Percentiles rank a stretch among this genome's conserved stretches.
Evolutionary conservation across 2,888 invertebrate genomes (phyloP).

Genomic region (Drosophila infuscata): DNA sequence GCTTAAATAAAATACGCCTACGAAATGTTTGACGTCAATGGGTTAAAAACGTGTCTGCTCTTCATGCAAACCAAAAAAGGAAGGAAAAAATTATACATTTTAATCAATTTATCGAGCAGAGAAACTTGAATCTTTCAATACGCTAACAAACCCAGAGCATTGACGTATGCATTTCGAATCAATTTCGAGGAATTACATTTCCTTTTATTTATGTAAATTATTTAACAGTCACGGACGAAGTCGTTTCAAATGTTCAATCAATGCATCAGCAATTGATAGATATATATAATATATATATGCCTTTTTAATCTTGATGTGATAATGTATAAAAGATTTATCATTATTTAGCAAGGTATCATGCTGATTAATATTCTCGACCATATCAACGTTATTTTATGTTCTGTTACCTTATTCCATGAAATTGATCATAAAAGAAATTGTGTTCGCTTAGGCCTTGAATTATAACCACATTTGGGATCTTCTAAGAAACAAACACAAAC

Average conservation of each 20-base stretch:
- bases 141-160: constrained; percentile 10
- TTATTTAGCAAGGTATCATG: neutral
- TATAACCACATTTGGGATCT: constrained; percentile 30
- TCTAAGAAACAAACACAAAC: constrained; percentile 16
- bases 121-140: constrained; percentile 36
- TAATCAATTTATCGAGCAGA: constrained; percentile 20
- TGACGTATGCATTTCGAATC: constrained; percentile 32
- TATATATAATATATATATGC: neutral
- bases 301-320: neutral
- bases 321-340: neutral
- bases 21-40: constrained; percentile 28
- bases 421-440: constrained; percentile 37
- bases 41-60: constrained; percentile 51
- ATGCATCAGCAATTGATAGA: neutral
- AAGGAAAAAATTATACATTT: constrained; percentile 2
- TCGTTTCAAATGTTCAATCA: constrained; percentile 6
- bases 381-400: neutral
- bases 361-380: neutral
- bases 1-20: constrained; percentile 6
- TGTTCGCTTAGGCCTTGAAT: constrained; percentile 3
- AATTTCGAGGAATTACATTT: constrained; percentile 26
- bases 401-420: constrained; percentile 21
- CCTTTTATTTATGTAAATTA: constrained; percentile 26
- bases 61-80: constrained; percentile 17
- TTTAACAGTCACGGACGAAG: neutral